Evolutionary conservation across 2,797 vertebrate genomes (phyloP), one percentile per base, ranked within the genome.

Genomic region (Sorex maritimensis): DNA sequence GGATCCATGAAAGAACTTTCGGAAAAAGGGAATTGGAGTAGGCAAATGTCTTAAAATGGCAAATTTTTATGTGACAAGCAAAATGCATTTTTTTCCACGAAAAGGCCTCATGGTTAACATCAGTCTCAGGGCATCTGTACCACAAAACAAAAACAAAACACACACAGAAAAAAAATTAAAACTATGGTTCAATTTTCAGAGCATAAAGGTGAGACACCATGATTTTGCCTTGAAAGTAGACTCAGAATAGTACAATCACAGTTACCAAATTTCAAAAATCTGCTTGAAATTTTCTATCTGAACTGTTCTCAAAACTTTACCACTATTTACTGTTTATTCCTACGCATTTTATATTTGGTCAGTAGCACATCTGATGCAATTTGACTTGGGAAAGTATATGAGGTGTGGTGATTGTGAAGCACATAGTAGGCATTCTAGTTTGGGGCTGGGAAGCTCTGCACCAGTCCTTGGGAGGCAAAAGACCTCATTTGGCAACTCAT

Each of bases 111-210:
- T 71, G 63, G n/a, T 67, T 95, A 81, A 77, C 34, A 61, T 34
- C 81, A 78, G 21, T 13, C 41, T 87, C 71, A 81, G 72, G 71
- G 13, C 28, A 49, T 74, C 74, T 65, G 52, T 65, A 38, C 28
- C 80, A 73, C n/a, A 85, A 81, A 34, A 34, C 34, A 34, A 34
- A 34, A 34, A 34, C 34, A 34, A 34, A 34, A 34, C 34, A 34
- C 34, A 34, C 34, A 34, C 34, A 34, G 34, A 34, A 34, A 34
- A 34, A 34, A 34, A 34, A 34, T 34, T 34, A 81, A 90, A 77
- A 68, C 26, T 21, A n/a, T 38, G 61, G 77, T 80, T 92, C 81
- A 67, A 14, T 83, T 94, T 93, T 78, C 15, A 73, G 73, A 44
- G 28, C 41, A 38, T 1, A 71, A 38, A 87, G n/a, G 13, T 81